These are phyloP conservation scores for Bettongia penicillata DNA, from an alignment of 2,113 vertebrate species.

Conservation along the genomic window DNA sequence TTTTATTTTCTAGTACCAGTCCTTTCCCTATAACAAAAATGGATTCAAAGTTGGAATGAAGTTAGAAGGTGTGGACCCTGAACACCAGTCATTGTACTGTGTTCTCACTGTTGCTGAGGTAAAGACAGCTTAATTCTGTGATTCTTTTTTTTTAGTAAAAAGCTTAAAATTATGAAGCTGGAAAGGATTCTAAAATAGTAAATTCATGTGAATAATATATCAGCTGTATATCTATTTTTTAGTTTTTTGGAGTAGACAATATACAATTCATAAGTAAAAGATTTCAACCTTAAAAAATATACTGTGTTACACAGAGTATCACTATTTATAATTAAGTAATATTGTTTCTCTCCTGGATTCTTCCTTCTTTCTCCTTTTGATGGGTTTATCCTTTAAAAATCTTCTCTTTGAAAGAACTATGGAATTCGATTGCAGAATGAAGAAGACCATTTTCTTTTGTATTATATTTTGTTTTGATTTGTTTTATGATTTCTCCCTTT, in stretches of 20 bases:
- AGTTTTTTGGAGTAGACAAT: background rate
- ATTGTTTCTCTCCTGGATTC: background rate
- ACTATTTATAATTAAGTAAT: background rate
- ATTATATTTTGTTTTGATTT: no score
- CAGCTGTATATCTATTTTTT: background rate
- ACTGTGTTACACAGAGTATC: background rate
- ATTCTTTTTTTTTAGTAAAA: constrained; percentile 1
- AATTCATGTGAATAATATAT: background rate
- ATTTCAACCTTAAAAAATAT: background rate
- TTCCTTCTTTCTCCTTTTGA: background rate
- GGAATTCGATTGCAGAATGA: no score
- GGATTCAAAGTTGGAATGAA: constrained; percentile 98
- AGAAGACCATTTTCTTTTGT: no score
- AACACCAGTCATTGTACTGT: constrained; percentile 95
- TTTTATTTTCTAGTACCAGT: constrained; percentile 90
- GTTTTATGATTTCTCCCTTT: no score
- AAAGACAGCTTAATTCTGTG: constrained; percentile 10
- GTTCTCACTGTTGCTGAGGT: constrained; percentile 96
- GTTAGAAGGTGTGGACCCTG: constrained; percentile 95
- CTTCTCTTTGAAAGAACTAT: background rate
- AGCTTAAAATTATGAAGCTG: background rate
- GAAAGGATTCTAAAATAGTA: background rate
- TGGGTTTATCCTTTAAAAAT: background rate
- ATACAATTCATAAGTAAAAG: constrained; percentile 29
- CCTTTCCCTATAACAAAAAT: constrained; percentile 96